These are phyloP conservation scores for Phallusia fumigata DNA, from an alignment of 23 tunicate genomes.

Conservation along the genomic window DNA sequence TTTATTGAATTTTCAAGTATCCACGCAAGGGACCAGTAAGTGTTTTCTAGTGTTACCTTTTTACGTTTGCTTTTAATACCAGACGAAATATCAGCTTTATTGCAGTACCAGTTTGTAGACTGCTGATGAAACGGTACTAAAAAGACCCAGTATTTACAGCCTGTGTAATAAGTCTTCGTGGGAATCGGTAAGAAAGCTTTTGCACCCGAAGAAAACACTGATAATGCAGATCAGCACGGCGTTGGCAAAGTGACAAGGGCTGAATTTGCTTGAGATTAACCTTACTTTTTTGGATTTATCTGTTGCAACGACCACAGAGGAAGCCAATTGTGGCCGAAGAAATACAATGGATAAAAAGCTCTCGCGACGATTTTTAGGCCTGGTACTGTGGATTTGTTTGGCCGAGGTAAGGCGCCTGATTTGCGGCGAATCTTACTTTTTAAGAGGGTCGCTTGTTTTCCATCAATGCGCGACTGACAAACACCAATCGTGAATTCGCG, in stretches of 20 bases:
- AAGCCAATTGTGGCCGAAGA: not conserved
- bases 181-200: not conserved
- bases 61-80: not conserved
- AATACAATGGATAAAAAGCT: not conserved
- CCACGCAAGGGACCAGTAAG: not conserved
- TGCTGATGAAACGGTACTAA: not conserved
- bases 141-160: not conserved
- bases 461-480: too few relatives aligned
- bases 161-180: not conserved
- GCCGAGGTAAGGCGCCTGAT: slow-evolving; percentile 18
- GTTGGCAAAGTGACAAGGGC: slow-evolving; percentile 9
- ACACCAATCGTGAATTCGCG: too few relatives aligned
- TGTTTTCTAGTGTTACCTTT: not conserved
- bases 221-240: not conserved
- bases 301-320: not conserved
- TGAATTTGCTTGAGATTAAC: not conserved
- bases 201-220: not conserved
- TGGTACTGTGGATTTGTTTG: slow-evolving; percentile 13
- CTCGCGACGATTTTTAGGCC: not conserved
- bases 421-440: not conserved
- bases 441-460: too few relatives aligned
- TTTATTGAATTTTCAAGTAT: slow-evolving; percentile 12
- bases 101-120: not conserved
- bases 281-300: not conserved
- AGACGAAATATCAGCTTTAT: not conserved